A percentile compares a stretch with the other conserved stretches of the same genome.
Conservation (phyloP, 2,113 vertebrate species). For the Sporophila hypoxantha region DNA sequence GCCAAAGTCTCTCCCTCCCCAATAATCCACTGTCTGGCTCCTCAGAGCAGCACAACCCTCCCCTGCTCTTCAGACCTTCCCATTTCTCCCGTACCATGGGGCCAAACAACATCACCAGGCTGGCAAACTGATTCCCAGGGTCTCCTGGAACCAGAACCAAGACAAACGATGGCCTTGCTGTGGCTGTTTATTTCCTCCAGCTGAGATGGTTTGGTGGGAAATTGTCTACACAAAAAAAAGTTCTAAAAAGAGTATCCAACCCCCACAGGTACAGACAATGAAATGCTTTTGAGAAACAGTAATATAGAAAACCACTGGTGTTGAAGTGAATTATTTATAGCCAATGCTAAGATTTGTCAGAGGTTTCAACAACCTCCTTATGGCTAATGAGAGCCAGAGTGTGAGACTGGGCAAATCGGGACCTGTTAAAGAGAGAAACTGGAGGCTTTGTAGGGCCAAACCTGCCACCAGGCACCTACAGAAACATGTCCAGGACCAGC, state of each 20-base stretch:
- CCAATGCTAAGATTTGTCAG: neutral
- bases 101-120: neutral
- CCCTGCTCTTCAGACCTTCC: neutral
- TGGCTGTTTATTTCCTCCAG: neutral
- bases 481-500: neutral
- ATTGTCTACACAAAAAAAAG: neutral
- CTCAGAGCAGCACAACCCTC: neutral
- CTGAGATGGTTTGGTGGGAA: neutral
- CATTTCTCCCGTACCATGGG: neutral
- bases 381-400: neutral
- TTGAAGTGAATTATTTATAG: slow-evolving; percentile 14
- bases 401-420: neutral
- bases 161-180: neutral
- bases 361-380: neutral
- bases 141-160: neutral
- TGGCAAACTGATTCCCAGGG: neutral
- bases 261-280: slow-evolving; percentile 7
- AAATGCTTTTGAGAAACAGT: neutral
- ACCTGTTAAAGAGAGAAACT: neutral
- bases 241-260: neutral
- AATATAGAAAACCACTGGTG: neutral
- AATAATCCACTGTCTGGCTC: neutral
- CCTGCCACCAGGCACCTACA: neutral
- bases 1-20: neutral
- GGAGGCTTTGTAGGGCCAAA: neutral